A percentile compares a stretch with the other conserved stretches of the same genome.
These are phyloP conservation scores for Mycteria americana DNA, from an alignment of 2,797 vertebrate species.

Conservation along the genomic window DNA sequence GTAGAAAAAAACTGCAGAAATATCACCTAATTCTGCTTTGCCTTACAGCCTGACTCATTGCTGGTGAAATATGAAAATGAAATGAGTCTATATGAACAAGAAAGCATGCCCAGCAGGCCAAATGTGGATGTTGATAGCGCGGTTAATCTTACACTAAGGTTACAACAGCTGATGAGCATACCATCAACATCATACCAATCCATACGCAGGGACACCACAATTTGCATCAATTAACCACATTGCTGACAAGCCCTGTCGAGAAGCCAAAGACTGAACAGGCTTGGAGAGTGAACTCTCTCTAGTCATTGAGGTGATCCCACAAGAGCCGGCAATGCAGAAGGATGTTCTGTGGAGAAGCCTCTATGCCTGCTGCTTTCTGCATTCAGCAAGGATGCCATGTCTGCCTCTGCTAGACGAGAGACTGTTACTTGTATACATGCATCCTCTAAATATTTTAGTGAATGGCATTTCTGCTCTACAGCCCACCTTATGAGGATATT, in stretches of 20 bases:
- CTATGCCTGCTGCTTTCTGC: background rate
- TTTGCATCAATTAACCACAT: background rate
- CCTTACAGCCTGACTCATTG: background rate
- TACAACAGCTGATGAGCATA: background rate
- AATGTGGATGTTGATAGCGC: background rate
- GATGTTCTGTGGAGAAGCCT: background rate
- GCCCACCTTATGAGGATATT: background rate
- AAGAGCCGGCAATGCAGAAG: background rate
- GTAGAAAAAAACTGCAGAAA: background rate
- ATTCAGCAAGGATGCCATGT: background rate
- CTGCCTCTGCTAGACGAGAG: background rate
- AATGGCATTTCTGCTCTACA: background rate
- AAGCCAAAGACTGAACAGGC: background rate
- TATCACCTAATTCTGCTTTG: background rate
- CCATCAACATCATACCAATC: fast-evolving
- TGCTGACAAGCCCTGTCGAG: background rate
- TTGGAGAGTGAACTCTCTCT: background rate
- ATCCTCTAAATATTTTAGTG: background rate
- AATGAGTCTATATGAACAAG: background rate
- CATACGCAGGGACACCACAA: background rate
- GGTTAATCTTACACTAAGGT: background rate
- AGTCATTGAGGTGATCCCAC: background rate
- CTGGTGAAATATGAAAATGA: background rate
- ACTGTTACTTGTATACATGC: background rate
- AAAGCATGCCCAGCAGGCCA: background rate